Conservation (phyloP, 2,888 invertebrate species). For the Strigamia maritima region DNA sequence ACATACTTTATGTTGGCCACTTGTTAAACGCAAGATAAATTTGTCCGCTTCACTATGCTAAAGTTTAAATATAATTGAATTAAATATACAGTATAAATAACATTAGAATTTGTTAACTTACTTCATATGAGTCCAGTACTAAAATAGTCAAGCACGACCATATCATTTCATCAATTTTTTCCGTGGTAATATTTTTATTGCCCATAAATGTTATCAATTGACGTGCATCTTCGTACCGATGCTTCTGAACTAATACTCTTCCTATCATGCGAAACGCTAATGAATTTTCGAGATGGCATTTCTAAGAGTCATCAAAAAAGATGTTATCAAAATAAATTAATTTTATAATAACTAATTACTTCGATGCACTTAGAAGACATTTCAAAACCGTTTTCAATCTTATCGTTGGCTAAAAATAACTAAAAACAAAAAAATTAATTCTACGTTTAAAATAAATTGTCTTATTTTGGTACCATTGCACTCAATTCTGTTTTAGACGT, state of each 20-base stretch:
- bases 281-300: not conserved
- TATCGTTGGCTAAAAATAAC: constrained; percentile 50
- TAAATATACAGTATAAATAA: not conserved
- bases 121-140: not conserved
- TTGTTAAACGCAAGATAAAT: not conserved
- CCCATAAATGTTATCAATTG: not conserved
- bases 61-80: not conserved
- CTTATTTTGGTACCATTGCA: constrained; percentile 39
- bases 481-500: constrained; percentile 39
- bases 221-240: not conserved
- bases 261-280: not conserved
- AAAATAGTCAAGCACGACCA: not conserved
- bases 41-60: not conserved
- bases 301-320: not conserved
- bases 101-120: not conserved
- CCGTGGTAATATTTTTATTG: not conserved
- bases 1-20: not conserved
- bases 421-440: constrained; percentile 36
- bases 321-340: too few relatives aligned
- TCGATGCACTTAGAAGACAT: constrained; percentile 50
- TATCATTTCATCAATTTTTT: not conserved
- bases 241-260: not conserved
- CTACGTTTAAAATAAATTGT: not conserved
- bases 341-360: constrained; percentile 44
- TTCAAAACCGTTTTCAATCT: constrained; percentile 49